A percentile compares a stretch with the other conserved stretches of the same genome.
phyloP scores from a whole-genome alignment of 2,888 invertebrate genomes.

The Lithophane ornitopus region DNA sequence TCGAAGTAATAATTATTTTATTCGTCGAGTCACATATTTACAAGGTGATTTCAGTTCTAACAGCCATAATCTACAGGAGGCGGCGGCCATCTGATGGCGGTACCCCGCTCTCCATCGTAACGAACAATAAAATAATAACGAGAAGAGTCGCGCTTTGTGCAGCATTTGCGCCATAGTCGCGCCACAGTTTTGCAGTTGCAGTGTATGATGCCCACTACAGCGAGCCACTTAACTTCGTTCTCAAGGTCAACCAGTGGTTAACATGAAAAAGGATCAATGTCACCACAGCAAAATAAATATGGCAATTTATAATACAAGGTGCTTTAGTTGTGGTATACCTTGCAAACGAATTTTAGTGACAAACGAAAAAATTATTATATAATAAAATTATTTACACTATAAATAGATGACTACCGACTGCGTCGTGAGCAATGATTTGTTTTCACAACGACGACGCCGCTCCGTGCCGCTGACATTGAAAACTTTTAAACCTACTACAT shows the following conservation, averaged over 20 bases:
- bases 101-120: conserved; percentile 29
- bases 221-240: conserved; percentile 22
- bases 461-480: conserved; percentile 4
- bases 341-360: conserved; percentile 24
- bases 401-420: conserved; percentile 22
- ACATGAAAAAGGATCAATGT: background rate
- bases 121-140: conserved; percentile 31
- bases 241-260: background rate
- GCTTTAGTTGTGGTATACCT: background rate
- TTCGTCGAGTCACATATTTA: conserved; percentile 30
- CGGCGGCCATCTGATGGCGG: conserved; percentile 34
- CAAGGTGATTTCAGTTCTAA: conserved; percentile 32
- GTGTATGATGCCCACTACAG: background rate
- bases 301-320: background rate
- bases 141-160: background rate
- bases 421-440: conserved; percentile 32
- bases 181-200: background rate
- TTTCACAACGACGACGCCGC: conserved; percentile 8
- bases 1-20: conserved; percentile 26
- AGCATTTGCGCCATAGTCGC: background rate
- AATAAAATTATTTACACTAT: conserved; percentile 44
- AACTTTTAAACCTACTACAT: conserved; percentile 14
- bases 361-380: conserved; percentile 17
- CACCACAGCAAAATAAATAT: background rate
- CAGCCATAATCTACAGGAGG: conserved; percentile 37